Evolutionary conservation across 2,113 vertebrate species (phyloP), one percentile per base, ranked within the genome.

Genomic region (Amphiprion ocellaris): DNA sequence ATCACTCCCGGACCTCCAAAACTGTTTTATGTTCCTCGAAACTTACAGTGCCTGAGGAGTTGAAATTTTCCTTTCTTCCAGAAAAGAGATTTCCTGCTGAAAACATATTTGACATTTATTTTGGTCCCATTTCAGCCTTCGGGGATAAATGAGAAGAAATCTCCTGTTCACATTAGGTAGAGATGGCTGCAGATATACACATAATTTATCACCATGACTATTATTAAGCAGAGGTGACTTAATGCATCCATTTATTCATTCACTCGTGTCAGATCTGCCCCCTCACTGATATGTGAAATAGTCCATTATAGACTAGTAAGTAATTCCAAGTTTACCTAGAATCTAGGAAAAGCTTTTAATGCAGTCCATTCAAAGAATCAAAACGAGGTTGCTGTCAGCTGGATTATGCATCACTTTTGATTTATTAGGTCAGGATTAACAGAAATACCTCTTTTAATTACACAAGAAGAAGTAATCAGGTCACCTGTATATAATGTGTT

Each of bases 21-120:
- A 41, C 7, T 39, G 30, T 54, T 83, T 70, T 17, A 53, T 46
- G 10, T 69, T 44, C 41, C 41, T 14, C 4, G 12, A 44, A 44
- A 44, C 41, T 44, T 15, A 9, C 0, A 60, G 37, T 9, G 55
- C 47, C 73, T 3, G 47, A 66, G 61, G 72, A 81, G 33, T 53
- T 41, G 0, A 3, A 47, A 61, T 24, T 64, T 62, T 74, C 14
- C 14, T 44, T 44, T 15, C 14, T 70, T 68, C 41, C 9, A 28
- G 1, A 46, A 17, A 7, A 56, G 8, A 64, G 14, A 55, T 65
- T 65, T 77, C 52, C 17, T 33, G 14, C 53, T 7, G 5, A 75
- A 72, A 84, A 74, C 47, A 24, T 46, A 15, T 71, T 52, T 74
- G 73, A 76, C 59, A 83, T 77, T 78, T 73, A 54, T 77, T 83